A percentile compares a stretch with the other conserved stretches of the same genome.
Conservation (phyloP, 2,797 vertebrate species). For the Potorous gilbertii region DNA sequence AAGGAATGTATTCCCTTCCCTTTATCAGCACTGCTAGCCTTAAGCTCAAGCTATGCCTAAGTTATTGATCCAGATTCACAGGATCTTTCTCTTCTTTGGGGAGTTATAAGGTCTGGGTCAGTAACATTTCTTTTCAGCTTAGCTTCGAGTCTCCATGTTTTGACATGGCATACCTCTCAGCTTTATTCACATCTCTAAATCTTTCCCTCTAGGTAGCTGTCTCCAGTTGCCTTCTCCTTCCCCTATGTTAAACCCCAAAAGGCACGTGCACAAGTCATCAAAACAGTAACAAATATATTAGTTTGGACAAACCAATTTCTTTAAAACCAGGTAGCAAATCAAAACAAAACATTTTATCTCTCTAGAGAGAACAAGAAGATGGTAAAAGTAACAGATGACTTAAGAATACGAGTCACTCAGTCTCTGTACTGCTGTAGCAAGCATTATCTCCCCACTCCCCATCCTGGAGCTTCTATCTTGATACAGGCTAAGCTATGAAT, state of each 20-base stretch:
- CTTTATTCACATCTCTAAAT: not conserved
- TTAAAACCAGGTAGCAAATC: not conserved
- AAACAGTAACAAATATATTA: not conserved
- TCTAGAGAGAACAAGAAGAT: not conserved
- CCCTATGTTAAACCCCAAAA: not conserved
- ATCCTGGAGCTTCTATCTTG: not conserved
- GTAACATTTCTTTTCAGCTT: not conserved
- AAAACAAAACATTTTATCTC: not conserved
- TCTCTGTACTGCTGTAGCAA: too few species aligned
- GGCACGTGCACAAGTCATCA: not conserved
- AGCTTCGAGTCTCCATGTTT: not conserved
- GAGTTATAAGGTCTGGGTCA: not conserved
- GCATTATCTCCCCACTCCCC: too few species aligned
- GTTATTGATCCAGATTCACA: not conserved
- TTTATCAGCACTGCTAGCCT: not conserved
- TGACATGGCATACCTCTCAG: not conserved
- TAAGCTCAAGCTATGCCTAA: not conserved
- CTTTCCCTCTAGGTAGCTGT: not conserved
- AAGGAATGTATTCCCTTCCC: not conserved
- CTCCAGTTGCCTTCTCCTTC: not conserved
- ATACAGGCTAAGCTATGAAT: not conserved
- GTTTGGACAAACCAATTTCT: not conserved
- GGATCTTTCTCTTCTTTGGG: not conserved
- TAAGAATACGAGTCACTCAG: too few species aligned
- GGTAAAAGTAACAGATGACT: too few species aligned